A percentile compares a stretch with the other conserved stretches of the same genome.
These are phyloP conservation scores for Darwinula stevensoni DNA, from an alignment of 2,888 invertebrate species.

Conservation along the genomic window DNA sequence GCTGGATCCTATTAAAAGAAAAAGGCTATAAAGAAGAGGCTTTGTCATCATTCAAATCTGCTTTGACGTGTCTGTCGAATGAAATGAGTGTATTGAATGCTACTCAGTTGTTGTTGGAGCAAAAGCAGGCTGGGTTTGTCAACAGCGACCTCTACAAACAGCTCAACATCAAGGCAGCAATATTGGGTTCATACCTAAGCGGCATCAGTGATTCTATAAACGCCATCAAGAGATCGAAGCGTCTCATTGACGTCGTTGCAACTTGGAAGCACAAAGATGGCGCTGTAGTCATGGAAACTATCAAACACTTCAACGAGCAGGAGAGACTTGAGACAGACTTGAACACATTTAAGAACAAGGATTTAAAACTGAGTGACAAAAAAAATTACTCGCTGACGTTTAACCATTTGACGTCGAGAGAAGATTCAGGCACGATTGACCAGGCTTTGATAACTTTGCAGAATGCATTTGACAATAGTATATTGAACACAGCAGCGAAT, in stretches of 20 bases:
- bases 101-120: slow-evolving; percentile 2
- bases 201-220: slow-evolving; percentile 2
- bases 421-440: slow-evolving; percentile 2
- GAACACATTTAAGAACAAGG: slow-evolving; percentile 2
- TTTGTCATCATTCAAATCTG: not conserved
- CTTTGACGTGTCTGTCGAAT: slow-evolving; percentile 1
- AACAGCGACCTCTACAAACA: slow-evolving; percentile 2
- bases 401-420: slow-evolving; percentile 1
- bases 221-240: slow-evolving; percentile 1
- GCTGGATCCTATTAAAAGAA: not conserved
- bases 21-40: slow-evolving; percentile 1
- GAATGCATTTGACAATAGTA: slow-evolving; percentile 1
- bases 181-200: slow-evolving; percentile 1
- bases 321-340: slow-evolving; percentile 1
- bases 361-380: slow-evolving; percentile 1
- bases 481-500: no score
- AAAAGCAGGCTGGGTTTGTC: slow-evolving; percentile 1
- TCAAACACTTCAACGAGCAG: slow-evolving; percentile 2
- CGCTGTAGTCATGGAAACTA: slow-evolving; percentile 2
- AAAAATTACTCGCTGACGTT: slow-evolving; percentile 1
- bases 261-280: slow-evolving; percentile 1
- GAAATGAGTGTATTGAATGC: slow-evolving; percentile 1
- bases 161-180: slow-evolving; percentile 1
- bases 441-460: not conserved
- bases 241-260: slow-evolving; percentile 1